These are phyloP conservation scores for Tenthredo mesomela DNA, from an alignment of 2,888 invertebrate genomes.

Conservation along the genomic window DNA sequence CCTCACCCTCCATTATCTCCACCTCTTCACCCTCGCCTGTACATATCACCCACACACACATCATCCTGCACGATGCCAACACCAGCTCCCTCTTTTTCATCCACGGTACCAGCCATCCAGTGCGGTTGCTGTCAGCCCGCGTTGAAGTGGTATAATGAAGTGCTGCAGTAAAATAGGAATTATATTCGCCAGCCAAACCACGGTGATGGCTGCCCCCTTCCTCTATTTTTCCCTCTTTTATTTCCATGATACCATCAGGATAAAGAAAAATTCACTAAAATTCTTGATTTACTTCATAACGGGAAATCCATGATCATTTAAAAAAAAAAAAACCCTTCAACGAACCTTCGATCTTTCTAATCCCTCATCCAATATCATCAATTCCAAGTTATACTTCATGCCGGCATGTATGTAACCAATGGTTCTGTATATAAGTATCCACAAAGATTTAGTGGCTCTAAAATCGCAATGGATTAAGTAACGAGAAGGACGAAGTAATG, in stretches of 20 bases:
- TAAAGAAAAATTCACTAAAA: not conserved
- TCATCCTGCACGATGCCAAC: constrained; percentile 14
- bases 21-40: not conserved
- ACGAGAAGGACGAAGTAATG: not conserved
- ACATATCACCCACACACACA: not conserved
- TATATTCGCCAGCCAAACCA: constrained; percentile 54
- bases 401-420: not conserved
- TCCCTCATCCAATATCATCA: no score
- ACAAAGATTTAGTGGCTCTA: constrained; percentile 47
- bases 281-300: not conserved
- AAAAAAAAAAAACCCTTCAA: not conserved
- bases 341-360: not conserved
- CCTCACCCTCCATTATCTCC: constrained; percentile 50
- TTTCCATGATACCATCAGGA: not conserved
- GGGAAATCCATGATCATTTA: not conserved
- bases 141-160: constrained; percentile 62
- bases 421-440: constrained; percentile 9
- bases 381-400: no score
- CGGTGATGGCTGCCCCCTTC: not conserved
- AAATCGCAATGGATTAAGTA: constrained; percentile 13
- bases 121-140: constrained; percentile 55
- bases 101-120: constrained; percentile 3
- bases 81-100: constrained; percentile 33
- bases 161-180: constrained; percentile 63
- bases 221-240: not conserved